Evolutionary conservation across 1,140 invertebrate species (phyloP), one percentile per base, ranked within the genome.

Genomic region (Brachionus koreanus): DNA sequence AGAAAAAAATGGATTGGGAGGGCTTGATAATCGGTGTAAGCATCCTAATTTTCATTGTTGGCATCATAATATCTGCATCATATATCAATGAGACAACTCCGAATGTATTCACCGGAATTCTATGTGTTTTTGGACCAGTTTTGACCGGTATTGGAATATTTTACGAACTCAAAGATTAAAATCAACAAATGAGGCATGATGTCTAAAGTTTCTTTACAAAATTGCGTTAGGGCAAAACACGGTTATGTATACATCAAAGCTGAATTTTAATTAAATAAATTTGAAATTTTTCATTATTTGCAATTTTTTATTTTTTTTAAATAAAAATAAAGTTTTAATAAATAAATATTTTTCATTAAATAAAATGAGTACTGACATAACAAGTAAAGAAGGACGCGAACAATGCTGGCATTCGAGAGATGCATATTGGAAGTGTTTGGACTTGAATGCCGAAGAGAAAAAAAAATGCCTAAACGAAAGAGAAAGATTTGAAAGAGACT

Each of bases 341-440:
- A 69, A 39, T 29, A 61, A 57, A 39, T 13, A 77, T 52, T 52
- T 25, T 13, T 33, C 19, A 65, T 29, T 6, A 29, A 12, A 12
- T 12, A 79, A 37, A 61, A 79, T 79, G 76, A 19, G 46, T 93
- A 85, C 95, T 61, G 76, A 79, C 25, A 42, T 79, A 12, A 57
- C 93, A 69, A 91, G 90, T 84, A 95, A 94, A 91, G 90, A 92
- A 84, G 91, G 93, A 86, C 91, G 95, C 84, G 88, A 92, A 86
- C 90, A 89, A 85, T 97, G 95, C 89, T 97, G 95, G 94, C 88
- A 89, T 83, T 90, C 92, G 82, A 91, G 94, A 85, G 95, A 97
- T 89, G 89, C 91, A 57, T 96, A 94, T 87, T 97, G 94, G 94
- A 91, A 93, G 84, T 97, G 95, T 89, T 89, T 97, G 82, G 93